phyloP scores from a whole-genome alignment of 2,113 vertebrate species.

The Miniopterus natalensis region DNA sequence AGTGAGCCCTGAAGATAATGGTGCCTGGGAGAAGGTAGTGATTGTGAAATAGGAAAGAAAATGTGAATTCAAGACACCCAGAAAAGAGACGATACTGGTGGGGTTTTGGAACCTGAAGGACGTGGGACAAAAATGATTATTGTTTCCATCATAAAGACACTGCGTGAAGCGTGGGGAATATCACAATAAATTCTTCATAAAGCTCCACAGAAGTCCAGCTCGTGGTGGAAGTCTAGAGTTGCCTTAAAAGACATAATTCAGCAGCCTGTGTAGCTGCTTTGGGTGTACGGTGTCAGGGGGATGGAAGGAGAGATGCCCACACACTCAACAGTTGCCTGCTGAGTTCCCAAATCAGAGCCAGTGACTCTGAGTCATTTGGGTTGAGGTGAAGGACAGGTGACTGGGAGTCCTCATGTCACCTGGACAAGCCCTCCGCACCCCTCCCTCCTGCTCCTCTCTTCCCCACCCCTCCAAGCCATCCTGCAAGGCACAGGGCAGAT shows the following conservation, averaged over 20 bases:
- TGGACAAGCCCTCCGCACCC: no score
- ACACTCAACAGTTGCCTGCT: neutral
- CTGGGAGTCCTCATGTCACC: rapidly evolving
- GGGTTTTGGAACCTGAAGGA: neutral
- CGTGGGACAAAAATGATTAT: neutral
- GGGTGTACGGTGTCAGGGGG: rapidly evolving
- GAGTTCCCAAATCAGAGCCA: neutral
- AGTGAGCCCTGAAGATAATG: neutral
- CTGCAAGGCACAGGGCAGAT: rapidly evolving
- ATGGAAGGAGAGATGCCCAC: rapidly evolving
- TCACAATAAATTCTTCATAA: neutral
- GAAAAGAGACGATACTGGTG: neutral
- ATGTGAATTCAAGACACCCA: neutral
- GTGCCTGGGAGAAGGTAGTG: neutral
- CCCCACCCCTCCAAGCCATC: neutral
- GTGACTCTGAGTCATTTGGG: neutral
- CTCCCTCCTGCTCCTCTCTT: neutral
- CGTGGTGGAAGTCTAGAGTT: neutral
- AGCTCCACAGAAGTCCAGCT: neutral
- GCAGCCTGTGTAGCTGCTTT: neutral
- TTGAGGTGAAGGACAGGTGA: neutral
- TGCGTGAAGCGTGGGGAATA: neutral
- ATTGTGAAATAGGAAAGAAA: neutral
- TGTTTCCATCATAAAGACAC: neutral
- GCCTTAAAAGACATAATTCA: neutral